A percentile compares a stretch with the other conserved stretches of the same genome.
phyloP scores from a whole-genome alignment of 2,797 vertebrate genomes.

The Enteromius paludinosus region DNA sequence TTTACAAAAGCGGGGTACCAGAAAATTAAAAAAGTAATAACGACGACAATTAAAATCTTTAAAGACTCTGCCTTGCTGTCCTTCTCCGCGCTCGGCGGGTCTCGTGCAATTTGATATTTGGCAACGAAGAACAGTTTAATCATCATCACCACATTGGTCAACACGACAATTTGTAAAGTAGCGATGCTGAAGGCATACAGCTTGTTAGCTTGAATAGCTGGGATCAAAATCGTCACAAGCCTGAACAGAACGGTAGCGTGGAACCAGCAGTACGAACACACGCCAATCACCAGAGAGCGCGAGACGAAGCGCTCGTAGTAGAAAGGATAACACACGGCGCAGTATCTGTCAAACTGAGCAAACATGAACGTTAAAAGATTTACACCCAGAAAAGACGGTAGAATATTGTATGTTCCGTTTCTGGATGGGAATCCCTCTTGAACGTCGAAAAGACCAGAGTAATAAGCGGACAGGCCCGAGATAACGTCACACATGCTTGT shows the following conservation, averaged over 20 bases:
- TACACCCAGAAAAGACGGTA: slow-evolving; percentile 79
- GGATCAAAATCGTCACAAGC: slow-evolving; percentile 72
- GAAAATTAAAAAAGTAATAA: slow-evolving; percentile 74
- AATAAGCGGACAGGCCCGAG: slow-evolving; percentile 77
- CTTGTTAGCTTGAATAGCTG: slow-evolving; percentile 73
- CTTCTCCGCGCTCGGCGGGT: background rate
- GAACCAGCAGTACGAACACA: slow-evolving; percentile 75
- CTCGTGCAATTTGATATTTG: slow-evolving; percentile 67
- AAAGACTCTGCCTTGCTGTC: slow-evolving; percentile 75
- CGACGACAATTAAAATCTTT: slow-evolving; percentile 79
- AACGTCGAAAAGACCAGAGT: slow-evolving; percentile 80
- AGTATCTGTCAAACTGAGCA: slow-evolving; percentile 79
- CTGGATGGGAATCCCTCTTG: slow-evolving; percentile 77
- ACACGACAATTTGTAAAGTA: slow-evolving; percentile 73
- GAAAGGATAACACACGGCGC: slow-evolving; percentile 78
- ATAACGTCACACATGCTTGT: slow-evolving; percentile 80
- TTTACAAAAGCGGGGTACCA: slow-evolving; percentile 79
- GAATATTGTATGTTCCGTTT: slow-evolving; percentile 75
- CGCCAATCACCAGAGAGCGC: slow-evolving; percentile 60
- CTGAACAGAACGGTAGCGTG: slow-evolving; percentile 72
- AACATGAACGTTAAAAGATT: slow-evolving; percentile 80
- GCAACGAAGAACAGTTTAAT: slow-evolving; percentile 78
- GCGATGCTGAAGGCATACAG: slow-evolving; percentile 76
- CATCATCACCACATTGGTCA: slow-evolving; percentile 75
- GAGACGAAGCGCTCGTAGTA: slow-evolving; percentile 75